A percentile compares a stretch with the other conserved stretches of the same genome.
These are phyloP conservation scores for Erannis defoliaria DNA, from an alignment of 2,888 invertebrate species.

Conservation along the genomic window DNA sequence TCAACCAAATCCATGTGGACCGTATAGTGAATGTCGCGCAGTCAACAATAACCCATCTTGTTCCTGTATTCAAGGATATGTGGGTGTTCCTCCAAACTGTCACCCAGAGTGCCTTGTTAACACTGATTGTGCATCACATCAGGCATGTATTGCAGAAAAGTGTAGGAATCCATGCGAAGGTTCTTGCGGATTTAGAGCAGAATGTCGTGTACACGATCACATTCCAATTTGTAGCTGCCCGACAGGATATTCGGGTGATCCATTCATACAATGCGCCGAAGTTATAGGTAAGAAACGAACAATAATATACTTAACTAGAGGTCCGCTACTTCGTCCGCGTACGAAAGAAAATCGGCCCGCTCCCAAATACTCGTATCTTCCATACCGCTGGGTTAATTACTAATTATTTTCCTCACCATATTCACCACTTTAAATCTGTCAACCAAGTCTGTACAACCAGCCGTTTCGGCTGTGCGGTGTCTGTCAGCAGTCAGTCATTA, in stretches of 20 bases:
- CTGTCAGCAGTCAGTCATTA: too few relatives aligned
- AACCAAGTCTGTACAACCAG: too few relatives aligned
- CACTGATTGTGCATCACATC: constrained; percentile 92
- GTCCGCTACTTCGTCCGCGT: too few relatives aligned
- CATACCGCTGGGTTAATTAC: too few relatives aligned
- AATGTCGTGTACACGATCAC: constrained; percentile 93
- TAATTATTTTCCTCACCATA: too few relatives aligned
- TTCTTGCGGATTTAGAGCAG: constrained; percentile 92
- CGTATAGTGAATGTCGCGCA: constrained; percentile 92
- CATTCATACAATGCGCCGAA: constrained; percentile 91
- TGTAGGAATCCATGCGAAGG: constrained; percentile 94
- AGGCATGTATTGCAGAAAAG: constrained; percentile 93
- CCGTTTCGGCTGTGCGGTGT: too few relatives aligned
- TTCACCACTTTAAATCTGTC: too few relatives aligned
- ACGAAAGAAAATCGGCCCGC: too few relatives aligned
- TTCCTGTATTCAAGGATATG: constrained; percentile 90
- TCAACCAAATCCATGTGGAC: constrained; percentile 92
- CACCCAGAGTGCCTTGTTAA: constrained; percentile 94
- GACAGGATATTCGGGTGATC: constrained; percentile 91
- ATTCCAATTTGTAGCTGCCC: constrained; percentile 94
- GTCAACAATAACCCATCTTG: constrained; percentile 91
- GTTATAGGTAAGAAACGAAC: constrained; percentile 65
- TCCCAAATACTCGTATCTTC: too few relatives aligned
- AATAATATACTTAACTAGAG: too few relatives aligned
- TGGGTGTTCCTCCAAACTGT: constrained; percentile 93